These are phyloP conservation scores for Dasypus novemcinctus DNA, from an alignment of 2,113 vertebrate species.

Conservation along the genomic window DNA sequence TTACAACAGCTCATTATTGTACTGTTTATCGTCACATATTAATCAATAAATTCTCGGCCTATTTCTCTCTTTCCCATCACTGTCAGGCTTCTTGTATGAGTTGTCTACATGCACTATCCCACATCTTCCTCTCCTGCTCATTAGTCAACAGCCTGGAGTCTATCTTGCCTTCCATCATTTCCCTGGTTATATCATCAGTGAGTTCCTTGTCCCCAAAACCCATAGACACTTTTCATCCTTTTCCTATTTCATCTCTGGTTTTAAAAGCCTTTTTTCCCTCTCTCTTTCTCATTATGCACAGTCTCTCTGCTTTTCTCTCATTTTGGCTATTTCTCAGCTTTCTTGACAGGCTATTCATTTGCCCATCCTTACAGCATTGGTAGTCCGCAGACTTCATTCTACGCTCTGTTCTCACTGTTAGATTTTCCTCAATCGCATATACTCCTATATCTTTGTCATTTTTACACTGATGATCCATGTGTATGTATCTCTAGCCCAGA, in stretches of 20 bases:
- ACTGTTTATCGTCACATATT: rapidly evolving
- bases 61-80: rapidly evolving
- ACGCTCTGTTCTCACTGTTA: no score
- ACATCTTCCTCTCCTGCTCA: neutral
- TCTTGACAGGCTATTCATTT: rapidly evolving
- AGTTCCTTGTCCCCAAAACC: neutral
- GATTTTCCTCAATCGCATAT: rapidly evolving
- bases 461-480: rapidly evolving
- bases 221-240: rapidly evolving
- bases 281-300: rapidly evolving
- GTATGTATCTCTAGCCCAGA: rapidly evolving
- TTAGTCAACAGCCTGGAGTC: neutral
- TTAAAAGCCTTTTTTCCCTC: no score
- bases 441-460: rapidly evolving
- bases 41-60: rapidly evolving
- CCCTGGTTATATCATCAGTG: rapidly evolving
- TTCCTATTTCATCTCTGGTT: neutral
- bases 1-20: rapidly evolving
- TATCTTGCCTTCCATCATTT: neutral
- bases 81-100: neutral
- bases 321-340: no score
- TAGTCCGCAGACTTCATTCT: rapidly evolving
- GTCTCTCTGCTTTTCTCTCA: rapidly evolving
- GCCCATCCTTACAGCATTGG: rapidly evolving
- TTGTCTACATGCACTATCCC: rapidly evolving